Evolutionary conservation across 2,797 vertebrate genomes (phyloP), one percentile per base, ranked within the genome.

Genomic region (Sebastolobus altivelis): DNA sequence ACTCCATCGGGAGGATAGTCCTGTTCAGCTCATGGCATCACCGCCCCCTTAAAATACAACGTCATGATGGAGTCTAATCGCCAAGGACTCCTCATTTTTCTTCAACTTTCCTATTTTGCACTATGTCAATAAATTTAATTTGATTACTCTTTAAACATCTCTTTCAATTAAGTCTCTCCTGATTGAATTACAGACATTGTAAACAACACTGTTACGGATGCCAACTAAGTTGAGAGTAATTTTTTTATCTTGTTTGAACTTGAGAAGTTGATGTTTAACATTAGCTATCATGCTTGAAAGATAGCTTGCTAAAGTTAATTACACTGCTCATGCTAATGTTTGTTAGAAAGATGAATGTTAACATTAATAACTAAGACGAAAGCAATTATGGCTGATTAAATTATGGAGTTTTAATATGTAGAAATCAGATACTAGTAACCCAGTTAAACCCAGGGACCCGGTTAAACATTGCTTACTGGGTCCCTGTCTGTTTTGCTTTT

Each of bases 161-260:
- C 49, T 56, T 71, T 71, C 37, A 59, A 14, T 60, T 46, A 20
- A 8, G 54, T 40, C 6, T 20, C 25, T 58, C 4, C 27, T 31
- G 55, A 31, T 33, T 59, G 20, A 71, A 29, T 73, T 38, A 40
- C 29, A 82, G 46, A 16, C 9, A 22, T 12, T 33, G 22, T 54
- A 25, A 70, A 65, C 38, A 22, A 54, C 55, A 25, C 31, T 18
- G 22, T 58, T 49, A 69, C 20, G 3, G 46, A 55, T 55, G 75
- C 52, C 58, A 74, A 13, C 61, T 22, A 25, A 79, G 46, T 25
- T 40, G 4, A 65, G 18, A 77, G 59, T 63, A 3, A 20, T 63
- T 65, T 59, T 59, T 12, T 29, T 40, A 55, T 60, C 37, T 33
- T 25, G 55, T 67, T 60, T 52, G 31, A 67, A 58, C 55, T 75